A percentile compares a stretch with the other conserved stretches of the same genome.
Conservation (phyloP, 2,797 vertebrate species). For the Sebastolobus alascanus region DNA sequence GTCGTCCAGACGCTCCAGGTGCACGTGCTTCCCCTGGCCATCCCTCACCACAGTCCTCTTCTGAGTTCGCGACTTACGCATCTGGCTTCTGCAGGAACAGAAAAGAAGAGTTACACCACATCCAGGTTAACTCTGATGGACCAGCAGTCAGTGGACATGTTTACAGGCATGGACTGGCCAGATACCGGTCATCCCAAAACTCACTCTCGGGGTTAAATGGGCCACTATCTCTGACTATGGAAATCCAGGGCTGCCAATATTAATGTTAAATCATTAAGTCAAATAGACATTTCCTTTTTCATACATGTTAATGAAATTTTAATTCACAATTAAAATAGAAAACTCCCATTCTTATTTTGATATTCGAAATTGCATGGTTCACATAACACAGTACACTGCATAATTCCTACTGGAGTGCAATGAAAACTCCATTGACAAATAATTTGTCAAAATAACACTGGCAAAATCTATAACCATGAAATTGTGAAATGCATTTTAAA, state of each 20-base stretch:
- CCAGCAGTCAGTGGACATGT: too few relatives aligned
- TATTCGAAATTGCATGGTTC: background rate
- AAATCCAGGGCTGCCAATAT: background rate
- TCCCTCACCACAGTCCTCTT: slow-evolving; percentile 97
- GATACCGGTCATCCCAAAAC: background rate
- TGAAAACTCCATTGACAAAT: background rate
- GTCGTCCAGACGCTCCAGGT: slow-evolving; percentile 92
- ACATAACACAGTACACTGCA: background rate
- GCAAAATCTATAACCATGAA: background rate
- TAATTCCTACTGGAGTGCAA: background rate
- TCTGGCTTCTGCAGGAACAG: slow-evolving; percentile 86
- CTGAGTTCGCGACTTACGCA: slow-evolving; percentile 92
- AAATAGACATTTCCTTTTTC: background rate
- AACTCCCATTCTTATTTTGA: fast-evolving
- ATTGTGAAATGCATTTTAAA: background rate
- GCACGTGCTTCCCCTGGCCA: slow-evolving; percentile 88
- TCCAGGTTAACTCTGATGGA: background rate
- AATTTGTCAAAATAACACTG: background rate
- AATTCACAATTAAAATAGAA: background rate
- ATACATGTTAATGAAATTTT: background rate
- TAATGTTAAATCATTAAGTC: background rate
- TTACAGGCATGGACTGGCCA: background rate
- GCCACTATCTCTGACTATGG: background rate
- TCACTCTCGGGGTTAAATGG: background rate
- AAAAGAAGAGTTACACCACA: background rate